phyloP scores from a whole-genome alignment of 2,797 vertebrate species.

The Anguilla pacifica region DNA sequence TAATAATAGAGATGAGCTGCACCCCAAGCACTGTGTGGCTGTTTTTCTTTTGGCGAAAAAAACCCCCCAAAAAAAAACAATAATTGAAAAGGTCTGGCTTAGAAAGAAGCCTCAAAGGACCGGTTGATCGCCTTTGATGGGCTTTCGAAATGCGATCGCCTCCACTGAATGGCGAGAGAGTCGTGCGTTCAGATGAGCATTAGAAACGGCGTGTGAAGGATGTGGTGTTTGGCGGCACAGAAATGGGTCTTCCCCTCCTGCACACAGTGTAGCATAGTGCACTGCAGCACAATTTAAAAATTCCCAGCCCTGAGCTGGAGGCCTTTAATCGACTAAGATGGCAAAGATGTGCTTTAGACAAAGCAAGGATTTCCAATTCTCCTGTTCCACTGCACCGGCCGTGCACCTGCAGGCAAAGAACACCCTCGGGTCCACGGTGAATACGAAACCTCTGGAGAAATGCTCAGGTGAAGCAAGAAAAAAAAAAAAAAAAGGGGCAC shows the following conservation, averaged over 20 bases:
- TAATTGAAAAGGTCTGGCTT: too few species aligned
- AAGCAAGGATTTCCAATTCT: background rate
- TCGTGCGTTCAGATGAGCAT: background rate
- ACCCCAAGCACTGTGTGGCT: background rate
- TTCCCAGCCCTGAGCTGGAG: slow-evolving; percentile 14
- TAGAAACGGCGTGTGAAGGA: background rate
- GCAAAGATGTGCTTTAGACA: background rate
- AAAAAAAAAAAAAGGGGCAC: background rate
- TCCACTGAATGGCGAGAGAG: background rate
- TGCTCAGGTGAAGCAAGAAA: background rate
- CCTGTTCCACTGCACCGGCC: background rate
- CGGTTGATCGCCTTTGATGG: background rate
- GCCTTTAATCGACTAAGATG: slow-evolving; percentile 28
- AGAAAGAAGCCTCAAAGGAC: background rate
- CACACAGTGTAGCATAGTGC: background rate
- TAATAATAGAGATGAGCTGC: background rate
- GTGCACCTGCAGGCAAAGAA: background rate
- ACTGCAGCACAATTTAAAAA: background rate
- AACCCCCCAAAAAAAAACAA: background rate
- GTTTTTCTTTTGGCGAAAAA: background rate
- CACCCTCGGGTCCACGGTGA: background rate
- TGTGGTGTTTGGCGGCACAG: background rate
- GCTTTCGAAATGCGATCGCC: background rate
- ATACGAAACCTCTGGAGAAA: background rate
- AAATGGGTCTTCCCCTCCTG: background rate